phyloP scores from a whole-genome alignment of 2,888 invertebrate genomes.

The Lapara coniferarum region DNA sequence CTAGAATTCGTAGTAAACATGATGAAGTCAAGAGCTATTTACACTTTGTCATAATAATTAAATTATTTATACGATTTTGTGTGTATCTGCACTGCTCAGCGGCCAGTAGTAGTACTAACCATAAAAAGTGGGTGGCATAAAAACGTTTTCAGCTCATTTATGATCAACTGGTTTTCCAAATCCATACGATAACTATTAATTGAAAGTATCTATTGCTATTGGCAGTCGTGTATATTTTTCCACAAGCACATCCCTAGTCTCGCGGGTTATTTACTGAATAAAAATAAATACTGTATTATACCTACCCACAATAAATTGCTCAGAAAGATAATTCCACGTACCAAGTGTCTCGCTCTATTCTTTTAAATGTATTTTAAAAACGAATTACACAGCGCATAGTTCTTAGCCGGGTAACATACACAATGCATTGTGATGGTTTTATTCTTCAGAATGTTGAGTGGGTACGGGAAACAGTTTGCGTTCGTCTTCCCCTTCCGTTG shows the following conservation, averaged over 20 bases:
- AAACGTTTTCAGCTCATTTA: no score
- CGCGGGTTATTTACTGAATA: no score
- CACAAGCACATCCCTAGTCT: neutral
- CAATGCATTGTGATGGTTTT: constrained; percentile 61
- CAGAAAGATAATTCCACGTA: neutral
- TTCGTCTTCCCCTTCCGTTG: constrained; percentile 54
- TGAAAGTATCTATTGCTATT: no score
- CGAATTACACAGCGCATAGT: constrained; percentile 14
- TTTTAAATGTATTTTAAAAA: constrained; percentile 18
- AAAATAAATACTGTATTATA: neutral
- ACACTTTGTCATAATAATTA: no score
- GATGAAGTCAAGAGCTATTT: no score
- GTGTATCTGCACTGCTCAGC: no score
- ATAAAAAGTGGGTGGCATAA: no score
- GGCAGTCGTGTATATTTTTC: neutral
- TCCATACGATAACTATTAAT: no score
- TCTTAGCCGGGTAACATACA: constrained; percentile 21
- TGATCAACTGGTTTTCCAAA: no score
- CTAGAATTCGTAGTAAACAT: no score
- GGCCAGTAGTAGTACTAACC: no score
- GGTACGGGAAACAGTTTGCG: constrained; percentile 70
- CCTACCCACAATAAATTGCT: neutral
- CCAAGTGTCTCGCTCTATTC: neutral
- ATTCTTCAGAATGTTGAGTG: constrained; percentile 76
- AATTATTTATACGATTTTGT: no score